Evolutionary conservation across 2,888 invertebrate species (phyloP).

Genomic region (Scaptomyza flava): DNA sequence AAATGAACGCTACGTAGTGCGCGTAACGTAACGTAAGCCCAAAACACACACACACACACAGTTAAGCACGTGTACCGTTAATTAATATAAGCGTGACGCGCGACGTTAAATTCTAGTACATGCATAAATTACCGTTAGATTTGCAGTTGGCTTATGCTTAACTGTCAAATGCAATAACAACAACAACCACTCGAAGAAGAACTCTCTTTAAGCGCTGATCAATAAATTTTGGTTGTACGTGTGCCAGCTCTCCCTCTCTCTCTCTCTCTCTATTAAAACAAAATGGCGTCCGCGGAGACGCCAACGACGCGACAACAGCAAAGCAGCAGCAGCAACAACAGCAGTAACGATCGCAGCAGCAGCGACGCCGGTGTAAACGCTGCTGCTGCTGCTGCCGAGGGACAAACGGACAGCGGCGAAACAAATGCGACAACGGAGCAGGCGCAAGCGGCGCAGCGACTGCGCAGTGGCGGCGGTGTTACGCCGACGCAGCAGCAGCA

Average conservation of each 20-base stretch:
- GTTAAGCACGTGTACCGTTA: conserved; percentile 28
- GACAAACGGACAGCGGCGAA: conserved; percentile 51
- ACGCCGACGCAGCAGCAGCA: conserved; percentile 29
- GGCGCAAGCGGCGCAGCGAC: conserved; percentile 64
- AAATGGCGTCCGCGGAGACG: conserved; percentile 65
- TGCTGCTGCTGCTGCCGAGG: conserved; percentile 18
- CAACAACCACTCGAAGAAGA: neutral
- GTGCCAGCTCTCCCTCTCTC: conserved; percentile 13
- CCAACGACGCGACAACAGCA: conserved; percentile 29
- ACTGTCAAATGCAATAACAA: conserved; percentile 1
- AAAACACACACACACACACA: conserved; percentile 2
- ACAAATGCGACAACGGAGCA: conserved; percentile 51
- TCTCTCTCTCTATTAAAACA: conserved; percentile 21
- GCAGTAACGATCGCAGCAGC: conserved; percentile 27
- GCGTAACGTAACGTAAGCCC: conserved; percentile 59
- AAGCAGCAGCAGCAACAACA: conserved; percentile 19
- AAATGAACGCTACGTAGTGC: conserved; percentile 50
- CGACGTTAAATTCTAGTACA: conserved; percentile 36
- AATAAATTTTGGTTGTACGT: conserved; percentile 16
- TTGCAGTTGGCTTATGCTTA: neutral
- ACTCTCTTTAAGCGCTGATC: conserved; percentile 31
- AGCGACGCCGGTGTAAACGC: conserved; percentile 16
- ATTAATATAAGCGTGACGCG: conserved; percentile 42
- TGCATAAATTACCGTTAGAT: conserved; percentile 10
- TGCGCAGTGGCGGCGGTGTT: conserved; percentile 61